These are phyloP conservation scores for Philonicus albiceps DNA, from an alignment of 2,888 invertebrate species.

Conservation along the genomic window DNA sequence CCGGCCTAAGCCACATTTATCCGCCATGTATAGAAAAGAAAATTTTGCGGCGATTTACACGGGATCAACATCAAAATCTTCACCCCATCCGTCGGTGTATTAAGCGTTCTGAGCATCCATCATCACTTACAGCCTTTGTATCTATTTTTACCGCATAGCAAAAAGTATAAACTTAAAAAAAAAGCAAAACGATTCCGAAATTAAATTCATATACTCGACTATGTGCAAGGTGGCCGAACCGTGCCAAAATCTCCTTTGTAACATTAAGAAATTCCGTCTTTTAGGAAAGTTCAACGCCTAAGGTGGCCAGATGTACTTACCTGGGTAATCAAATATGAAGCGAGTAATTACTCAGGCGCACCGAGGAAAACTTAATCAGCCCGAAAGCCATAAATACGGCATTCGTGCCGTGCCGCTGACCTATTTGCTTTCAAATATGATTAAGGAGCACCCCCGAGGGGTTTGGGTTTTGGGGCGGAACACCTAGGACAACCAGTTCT, in stretches of 20 bases:
- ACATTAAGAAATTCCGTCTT: background rate
- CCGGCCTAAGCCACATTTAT: background rate
- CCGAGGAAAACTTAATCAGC: background rate
- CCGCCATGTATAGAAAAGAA: background rate
- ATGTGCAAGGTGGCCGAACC: background rate
- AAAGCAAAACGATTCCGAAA: background rate
- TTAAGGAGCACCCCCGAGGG: background rate
- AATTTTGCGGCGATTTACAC: background rate
- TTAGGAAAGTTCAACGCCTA: background rate
- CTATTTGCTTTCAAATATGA: background rate
- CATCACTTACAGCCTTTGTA: background rate
- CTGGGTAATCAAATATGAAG: background rate
- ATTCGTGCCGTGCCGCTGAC: background rate
- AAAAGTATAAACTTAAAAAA: background rate
- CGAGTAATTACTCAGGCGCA: background rate
- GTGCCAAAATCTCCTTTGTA: background rate
- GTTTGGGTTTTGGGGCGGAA: background rate
- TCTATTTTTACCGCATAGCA: background rate
- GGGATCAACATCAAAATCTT: background rate
- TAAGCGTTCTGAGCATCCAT: background rate
- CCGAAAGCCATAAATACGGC: background rate
- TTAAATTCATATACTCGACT: background rate
- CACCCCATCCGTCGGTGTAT: background rate
- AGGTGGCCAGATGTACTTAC: background rate
- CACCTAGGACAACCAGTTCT: background rate